These are phyloP conservation scores for Macrosiphum euphorbiae DNA, from an alignment of 2,888 invertebrate genomes.

Conservation along the genomic window DNA sequence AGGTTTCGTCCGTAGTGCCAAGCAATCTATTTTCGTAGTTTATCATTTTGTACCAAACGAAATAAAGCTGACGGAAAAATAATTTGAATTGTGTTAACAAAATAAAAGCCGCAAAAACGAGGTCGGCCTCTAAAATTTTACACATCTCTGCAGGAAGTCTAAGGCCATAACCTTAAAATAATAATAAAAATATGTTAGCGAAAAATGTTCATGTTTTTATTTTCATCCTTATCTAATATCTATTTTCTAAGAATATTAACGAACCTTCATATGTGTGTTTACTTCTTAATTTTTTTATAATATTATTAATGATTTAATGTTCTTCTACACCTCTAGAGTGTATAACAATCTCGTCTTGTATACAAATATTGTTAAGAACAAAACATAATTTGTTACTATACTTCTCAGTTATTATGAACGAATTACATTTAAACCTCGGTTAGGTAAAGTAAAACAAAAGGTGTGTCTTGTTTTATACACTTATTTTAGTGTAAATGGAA, in stretches of 20 bases:
- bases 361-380: not conserved
- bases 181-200: constrained; percentile 3
- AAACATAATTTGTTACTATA: not conserved
- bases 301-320: not conserved
- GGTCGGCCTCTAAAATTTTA: constrained; percentile 40
- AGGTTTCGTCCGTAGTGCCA: constrained; percentile 51
- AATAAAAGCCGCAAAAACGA: constrained; percentile 60
- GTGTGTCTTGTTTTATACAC: not conserved
- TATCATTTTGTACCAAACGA: constrained; percentile 47
- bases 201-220: constrained; percentile 11
- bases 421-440: not conserved
- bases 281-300: not conserved
- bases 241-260: not conserved
- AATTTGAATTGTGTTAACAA: constrained; percentile 43
- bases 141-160: constrained; percentile 10
- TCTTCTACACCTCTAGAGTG: not conserved
- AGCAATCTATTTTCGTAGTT: constrained; percentile 61
- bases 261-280: not conserved
- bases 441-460: not conserved
- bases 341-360: not conserved
- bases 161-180: constrained; percentile 54
- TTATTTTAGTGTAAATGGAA: not conserved
- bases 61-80: constrained; percentile 49
- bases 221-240: not conserved
- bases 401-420: not conserved